Evolutionary conservation across 1,140 invertebrate genomes (phyloP), one percentile per base, ranked within the genome.

Genomic region (Drosophila paulistorum): DNA sequence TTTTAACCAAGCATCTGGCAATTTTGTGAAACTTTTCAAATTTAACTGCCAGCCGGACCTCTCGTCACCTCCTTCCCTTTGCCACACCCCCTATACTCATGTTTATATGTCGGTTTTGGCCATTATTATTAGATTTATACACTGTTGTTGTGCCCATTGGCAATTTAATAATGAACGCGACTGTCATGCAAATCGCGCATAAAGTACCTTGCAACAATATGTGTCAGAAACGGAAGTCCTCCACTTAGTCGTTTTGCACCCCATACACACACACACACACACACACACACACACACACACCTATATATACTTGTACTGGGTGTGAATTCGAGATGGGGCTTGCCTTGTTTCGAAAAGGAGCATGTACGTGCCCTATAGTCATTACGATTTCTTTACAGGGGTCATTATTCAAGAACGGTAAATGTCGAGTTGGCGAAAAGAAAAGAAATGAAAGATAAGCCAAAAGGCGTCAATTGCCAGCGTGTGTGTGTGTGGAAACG

Each of bases 191-290:
- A 87, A 87, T 83, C 77, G 79, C 77, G 74, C 79, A 87, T 87
- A 87, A 87, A 87, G 83, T 80, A 87, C 83, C 82, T 86, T 77
- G 71, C 75, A 82, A 86, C 82, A 86, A 86, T 82, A 87, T 87
- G 83, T 87, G 77, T 30, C 35, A 71, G 83, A 87, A 89, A 71
- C 83, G 83, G 84, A 87, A 87, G 83, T 80, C 80, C 82, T 80
- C 84, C 82, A 79, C 82, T 87, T 86, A 87, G 83, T 72, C 75
- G 55, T 58, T 13, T 39, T n/a, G 14, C 58, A 14, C 10, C 14
- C 14, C 57, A n/a, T 7, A 5, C 11, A 39, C 37, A 39, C 37
- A 39, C 11, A 39, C 37, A 39, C 37, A 45, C 14, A 17, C 41
- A 14, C 14, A 42, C 4, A 39, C 11, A 17, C 11, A 20, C 20